phyloP scores from a whole-genome alignment of 2,888 invertebrate species.

The Pristionchus japonicus region DNA sequence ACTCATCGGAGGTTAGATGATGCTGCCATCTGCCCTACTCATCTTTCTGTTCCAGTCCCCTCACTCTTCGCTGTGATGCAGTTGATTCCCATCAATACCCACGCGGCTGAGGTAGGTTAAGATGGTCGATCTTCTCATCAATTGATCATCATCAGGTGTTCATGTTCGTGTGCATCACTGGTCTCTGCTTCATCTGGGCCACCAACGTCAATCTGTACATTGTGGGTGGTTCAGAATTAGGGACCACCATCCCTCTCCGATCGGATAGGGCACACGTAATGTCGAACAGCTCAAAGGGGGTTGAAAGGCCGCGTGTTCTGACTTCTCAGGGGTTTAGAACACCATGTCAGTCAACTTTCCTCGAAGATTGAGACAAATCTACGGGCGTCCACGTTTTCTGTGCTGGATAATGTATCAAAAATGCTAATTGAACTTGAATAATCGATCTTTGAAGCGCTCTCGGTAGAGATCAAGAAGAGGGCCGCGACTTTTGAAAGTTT shows the following conservation, averaged over 20 bases:
- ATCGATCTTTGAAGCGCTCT: too few species aligned
- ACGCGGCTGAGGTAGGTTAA: neutral
- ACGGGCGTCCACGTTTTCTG: too few species aligned
- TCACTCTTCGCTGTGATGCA: constrained; percentile 87
- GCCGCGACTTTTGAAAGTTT: too few species aligned
- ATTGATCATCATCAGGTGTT: constrained; percentile 74
- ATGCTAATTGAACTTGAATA: too few species aligned
- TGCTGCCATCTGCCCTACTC: neutral
- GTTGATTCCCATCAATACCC: constrained; percentile 79
- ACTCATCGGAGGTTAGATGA: constrained; percentile 80
- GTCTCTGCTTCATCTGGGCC: constrained; percentile 96
- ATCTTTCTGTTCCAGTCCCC: constrained; percentile 80
- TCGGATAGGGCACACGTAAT: neutral
- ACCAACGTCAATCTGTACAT: constrained; percentile 92
- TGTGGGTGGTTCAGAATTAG: too few species aligned
- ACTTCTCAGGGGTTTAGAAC: too few species aligned
- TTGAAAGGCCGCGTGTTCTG: too few species aligned
- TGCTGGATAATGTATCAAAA: too few species aligned
- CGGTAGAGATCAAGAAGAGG: too few species aligned
- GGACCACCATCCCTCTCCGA: too few species aligned
- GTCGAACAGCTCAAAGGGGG: neutral
- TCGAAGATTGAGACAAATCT: too few species aligned
- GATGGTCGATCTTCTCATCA: neutral
- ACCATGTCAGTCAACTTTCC: too few species aligned
- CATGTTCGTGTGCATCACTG: constrained; percentile 78